A percentile compares a stretch with the other conserved stretches of the same genome.
Conservation (phyloP, 2,797 vertebrate species). For the Decapterus maruadsi region DNA sequence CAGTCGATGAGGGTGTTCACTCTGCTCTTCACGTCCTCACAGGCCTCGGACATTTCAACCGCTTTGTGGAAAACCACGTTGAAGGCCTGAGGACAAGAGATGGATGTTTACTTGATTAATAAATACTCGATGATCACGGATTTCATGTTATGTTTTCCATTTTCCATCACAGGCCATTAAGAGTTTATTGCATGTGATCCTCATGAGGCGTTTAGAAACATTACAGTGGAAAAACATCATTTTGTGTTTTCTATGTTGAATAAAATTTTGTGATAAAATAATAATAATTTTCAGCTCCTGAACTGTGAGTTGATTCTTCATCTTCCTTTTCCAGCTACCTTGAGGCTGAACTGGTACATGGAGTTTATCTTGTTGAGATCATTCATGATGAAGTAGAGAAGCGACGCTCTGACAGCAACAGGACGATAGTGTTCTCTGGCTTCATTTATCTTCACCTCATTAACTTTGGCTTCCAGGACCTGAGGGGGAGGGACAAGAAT, state of each 20-base stretch:
- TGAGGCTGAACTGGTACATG: slow-evolving; percentile 89
- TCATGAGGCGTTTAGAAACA: neutral
- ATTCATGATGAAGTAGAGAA: slow-evolving; percentile 90
- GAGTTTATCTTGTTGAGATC: slow-evolving; percentile 92
- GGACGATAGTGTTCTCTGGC: slow-evolving; percentile 86
- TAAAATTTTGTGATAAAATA: too few relatives aligned
- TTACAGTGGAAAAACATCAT: neutral
- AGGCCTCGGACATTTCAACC: slow-evolving; percentile 80
- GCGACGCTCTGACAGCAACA: slow-evolving; percentile 86
- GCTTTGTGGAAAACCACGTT: slow-evolving; percentile 89
- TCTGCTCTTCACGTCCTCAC: slow-evolving; percentile 77
- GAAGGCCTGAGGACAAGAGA: slow-evolving; percentile 80
- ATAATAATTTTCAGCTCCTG: neutral
- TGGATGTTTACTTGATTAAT: neutral
- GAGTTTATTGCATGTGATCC: neutral
- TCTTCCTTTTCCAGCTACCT: slow-evolving; percentile 59
- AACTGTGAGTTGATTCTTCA: neutral
- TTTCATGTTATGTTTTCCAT: neutral
- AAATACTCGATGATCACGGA: neutral
- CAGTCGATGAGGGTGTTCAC: slow-evolving; percentile 84
- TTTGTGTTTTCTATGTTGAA: neutral
- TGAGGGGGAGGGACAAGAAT: slow-evolving; percentile 49
- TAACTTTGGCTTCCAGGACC: slow-evolving; percentile 90
- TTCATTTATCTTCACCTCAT: slow-evolving; percentile 89
- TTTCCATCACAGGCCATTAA: neutral